phyloP scores from a whole-genome alignment of 2,797 vertebrate genomes.

The Periophthalmus magnuspinnatus region DNA sequence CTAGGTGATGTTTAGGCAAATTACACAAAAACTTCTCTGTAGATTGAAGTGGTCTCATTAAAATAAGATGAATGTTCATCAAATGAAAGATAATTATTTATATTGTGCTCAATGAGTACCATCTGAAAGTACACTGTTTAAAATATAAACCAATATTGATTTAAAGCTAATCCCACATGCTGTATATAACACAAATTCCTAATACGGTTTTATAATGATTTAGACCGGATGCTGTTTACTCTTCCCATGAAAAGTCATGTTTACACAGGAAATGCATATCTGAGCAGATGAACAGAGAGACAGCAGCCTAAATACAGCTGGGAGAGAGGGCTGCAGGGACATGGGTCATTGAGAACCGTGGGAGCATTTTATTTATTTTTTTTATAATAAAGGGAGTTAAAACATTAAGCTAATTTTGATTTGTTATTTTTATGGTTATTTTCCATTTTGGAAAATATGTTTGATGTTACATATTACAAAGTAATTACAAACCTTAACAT shows the following conservation, averaged over 20 bases:
- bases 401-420: not conserved
- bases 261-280: conserved; percentile 54
- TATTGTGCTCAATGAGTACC: not conserved
- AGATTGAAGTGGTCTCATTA: too few relatives aligned
- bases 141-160: not conserved
- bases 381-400: not conserved
- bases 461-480: too few relatives aligned
- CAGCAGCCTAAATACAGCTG: conserved; percentile 68
- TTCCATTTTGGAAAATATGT: not conserved
- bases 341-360: conserved; percentile 46
- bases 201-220: conserved; percentile 41
- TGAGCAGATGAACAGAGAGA: conserved; percentile 39
- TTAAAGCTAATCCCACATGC: not conserved
- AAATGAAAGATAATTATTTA: not conserved
- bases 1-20: too few relatives aligned
- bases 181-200: not conserved
- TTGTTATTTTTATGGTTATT: not conserved
- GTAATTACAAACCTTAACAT: not conserved
- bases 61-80: not conserved
- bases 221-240: conserved; percentile 51
- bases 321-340: conserved; percentile 40
- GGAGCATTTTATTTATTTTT: conserved; percentile 27
- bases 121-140: not conserved
- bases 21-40: too few relatives aligned
- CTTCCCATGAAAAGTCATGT: conserved; percentile 34